Base-by-base conservation (phyloP, 2,113 vertebrate genomes). In the Diphyllodes magnificus region DNA sequence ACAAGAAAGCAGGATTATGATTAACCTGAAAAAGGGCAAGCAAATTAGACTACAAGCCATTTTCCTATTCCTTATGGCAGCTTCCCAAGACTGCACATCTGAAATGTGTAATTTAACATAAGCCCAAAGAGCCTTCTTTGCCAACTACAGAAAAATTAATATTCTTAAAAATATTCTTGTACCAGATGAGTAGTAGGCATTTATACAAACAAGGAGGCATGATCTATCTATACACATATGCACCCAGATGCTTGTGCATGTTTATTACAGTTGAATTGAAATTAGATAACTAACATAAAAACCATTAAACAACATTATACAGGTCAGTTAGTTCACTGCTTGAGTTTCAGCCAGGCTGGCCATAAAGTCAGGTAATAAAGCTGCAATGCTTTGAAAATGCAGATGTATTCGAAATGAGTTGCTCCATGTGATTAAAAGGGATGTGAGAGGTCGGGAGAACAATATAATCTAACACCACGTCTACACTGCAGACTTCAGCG, bases 291-390 rank as follows among this genome's bases (percentile, higher is more conserved):
- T 28, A 80, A 89, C 65, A 63, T 50, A 90, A 95, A 92, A 90
- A 72, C 75, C 47, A 96, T 84, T 87, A 88, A 47, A 82, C 42
- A 86, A 82, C 83, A 94, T 95, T 91, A 96, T 66, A 93, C 59
- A 94, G 90, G 86, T 95, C 95, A 95, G 78, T 90, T 83, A 91
- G 70, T 93, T 97, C 91, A 95, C 68, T 51, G 83, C 88, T 91
- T 82, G 88, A 88, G 73, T 95, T 96, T 97, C 93, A 94, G 92
- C 84, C 94, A 95, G 85, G 75, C 77, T 65, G 84, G 90, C 76
- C 71, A 88, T 96, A 96, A 97, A 94, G 92, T n/a, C 85, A 82
- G 79, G 87, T 91, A 97, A 92, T 96, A 96, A 97, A 96, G 72
- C 61, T 88, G 50, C 78, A 91, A 42, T 61, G 90, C 95, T 97